These are phyloP conservation scores for Amblyopsis hoosieri DNA, from an alignment of 2,797 vertebrate species.

Conservation along the genomic window DNA sequence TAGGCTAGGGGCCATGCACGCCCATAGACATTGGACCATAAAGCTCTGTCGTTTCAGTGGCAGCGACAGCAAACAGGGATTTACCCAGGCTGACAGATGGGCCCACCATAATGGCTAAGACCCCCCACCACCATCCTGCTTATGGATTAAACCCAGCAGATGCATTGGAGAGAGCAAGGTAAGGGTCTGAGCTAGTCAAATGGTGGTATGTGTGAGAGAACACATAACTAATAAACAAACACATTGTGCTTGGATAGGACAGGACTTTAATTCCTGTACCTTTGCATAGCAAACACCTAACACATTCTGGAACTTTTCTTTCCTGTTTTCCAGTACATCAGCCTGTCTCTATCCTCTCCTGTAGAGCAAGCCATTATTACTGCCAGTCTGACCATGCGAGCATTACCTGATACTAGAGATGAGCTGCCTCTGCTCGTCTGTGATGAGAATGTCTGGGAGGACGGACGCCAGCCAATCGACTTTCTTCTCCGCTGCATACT, in stretches of 20 bases:
- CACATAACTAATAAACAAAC: no score
- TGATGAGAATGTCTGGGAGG: conserved; percentile 84
- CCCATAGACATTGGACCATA: conserved; percentile 9
- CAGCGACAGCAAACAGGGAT: conserved; percentile 31
- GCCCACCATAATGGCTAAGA: conserved; percentile 38
- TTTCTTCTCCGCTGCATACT: conserved; percentile 88
- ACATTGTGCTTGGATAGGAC: no score
- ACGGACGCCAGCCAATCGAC: conserved; percentile 88
- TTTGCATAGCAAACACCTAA: no score
- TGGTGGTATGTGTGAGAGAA: background rate
- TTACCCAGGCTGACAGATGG: conserved; percentile 59
- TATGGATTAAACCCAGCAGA: conserved; percentile 42
- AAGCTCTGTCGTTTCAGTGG: conserved; percentile 18
- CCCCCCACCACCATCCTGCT: conserved; percentile 33
- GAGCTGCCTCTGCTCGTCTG: conserved; percentile 85
- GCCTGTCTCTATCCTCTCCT: background rate
- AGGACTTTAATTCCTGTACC: no score
- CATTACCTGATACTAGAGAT: conserved; percentile 92
- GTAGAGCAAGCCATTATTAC: background rate
- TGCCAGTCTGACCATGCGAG: conserved; percentile 4
- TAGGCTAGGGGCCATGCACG: no score
- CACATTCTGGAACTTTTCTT: background rate
- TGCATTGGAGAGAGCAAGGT: conserved; percentile 22
- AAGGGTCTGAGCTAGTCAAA: background rate
- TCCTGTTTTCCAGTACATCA: background rate